Evolutionary conservation across 2,113 vertebrate genomes (phyloP).

Genomic region (Mobula birostris): DNA sequence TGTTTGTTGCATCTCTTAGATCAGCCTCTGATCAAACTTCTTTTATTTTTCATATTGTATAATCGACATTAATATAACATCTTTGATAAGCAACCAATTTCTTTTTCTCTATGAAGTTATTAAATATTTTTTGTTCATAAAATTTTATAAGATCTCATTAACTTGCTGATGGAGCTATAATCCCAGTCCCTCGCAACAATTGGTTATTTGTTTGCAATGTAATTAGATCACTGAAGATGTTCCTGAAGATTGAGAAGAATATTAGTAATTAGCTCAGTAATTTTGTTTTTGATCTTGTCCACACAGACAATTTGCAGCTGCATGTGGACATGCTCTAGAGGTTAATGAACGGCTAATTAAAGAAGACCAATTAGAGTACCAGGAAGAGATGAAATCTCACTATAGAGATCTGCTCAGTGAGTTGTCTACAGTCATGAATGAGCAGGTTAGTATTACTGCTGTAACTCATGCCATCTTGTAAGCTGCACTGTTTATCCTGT

Average conservation of each 20-base stretch:
- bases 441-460: slow-evolving; percentile 69
- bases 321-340: slow-evolving; percentile 87
- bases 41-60: background rate
- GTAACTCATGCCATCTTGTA: background rate
- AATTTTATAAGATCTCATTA: background rate
- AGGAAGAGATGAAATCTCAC: slow-evolving; percentile 93
- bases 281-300: slow-evolving; percentile 34
- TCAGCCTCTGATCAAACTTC: background rate
- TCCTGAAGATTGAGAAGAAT: background rate
- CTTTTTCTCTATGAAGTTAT: background rate
- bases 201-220: background rate
- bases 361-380: slow-evolving; percentile 95
- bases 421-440: slow-evolving; percentile 86
- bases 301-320: slow-evolving; percentile 86
- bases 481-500: background rate
- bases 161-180: background rate
- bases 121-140: background rate
- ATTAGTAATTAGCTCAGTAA: slow-evolving; percentile 1
- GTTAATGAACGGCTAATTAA: slow-evolving; percentile 95
- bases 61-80: background rate
- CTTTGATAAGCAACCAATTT: background rate
- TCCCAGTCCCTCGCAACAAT: background rate
- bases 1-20: background rate
- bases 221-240: background rate
- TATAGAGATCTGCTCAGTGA: slow-evolving; percentile 90